Evolutionary conservation across 2,888 invertebrate species (phyloP).

Genomic region (Girardia tigrina): DNA sequence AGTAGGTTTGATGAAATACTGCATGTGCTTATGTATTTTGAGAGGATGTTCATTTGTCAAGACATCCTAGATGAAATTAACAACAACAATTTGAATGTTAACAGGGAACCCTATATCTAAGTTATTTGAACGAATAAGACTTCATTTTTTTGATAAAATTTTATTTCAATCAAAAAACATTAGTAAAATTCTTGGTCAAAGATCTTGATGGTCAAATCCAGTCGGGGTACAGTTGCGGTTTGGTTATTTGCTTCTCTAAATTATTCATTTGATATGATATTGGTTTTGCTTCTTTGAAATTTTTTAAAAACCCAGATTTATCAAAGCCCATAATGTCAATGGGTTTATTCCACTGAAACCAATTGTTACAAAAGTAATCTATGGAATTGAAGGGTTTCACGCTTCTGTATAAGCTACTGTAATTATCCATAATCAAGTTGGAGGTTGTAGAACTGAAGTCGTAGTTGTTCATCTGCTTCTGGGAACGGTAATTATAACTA

Average conservation of each 20-base stretch:
- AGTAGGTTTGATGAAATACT: too few species aligned
- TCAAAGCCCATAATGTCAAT: not conserved
- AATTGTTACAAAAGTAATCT: not conserved
- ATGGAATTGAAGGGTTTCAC: not conserved
- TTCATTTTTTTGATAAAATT: too few species aligned
- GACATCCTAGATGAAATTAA: too few species aligned
- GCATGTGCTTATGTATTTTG: too few species aligned
- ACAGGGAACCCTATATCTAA: too few species aligned
- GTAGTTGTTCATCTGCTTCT: not conserved
- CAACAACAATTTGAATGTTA: too few species aligned
- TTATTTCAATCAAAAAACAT: too few species aligned
- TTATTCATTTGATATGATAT: not conserved
- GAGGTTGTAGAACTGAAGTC: not conserved
- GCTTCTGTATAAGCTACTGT: not conserved
- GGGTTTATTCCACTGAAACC: slow-evolving; percentile 11
- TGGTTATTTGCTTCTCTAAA: not conserved
- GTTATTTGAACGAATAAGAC: too few species aligned
- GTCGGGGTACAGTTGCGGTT: not conserved
- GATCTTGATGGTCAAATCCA: too few species aligned
- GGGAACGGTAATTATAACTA: slow-evolving; percentile 1
- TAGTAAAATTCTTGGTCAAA: too few species aligned
- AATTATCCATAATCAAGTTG: slow-evolving; percentile 1
- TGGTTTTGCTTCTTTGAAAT: not conserved
- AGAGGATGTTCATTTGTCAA: too few species aligned
- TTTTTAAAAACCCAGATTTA: not conserved